These are phyloP conservation scores for Drosophila bipectinata DNA, from an alignment of 1,140 invertebrate species.

Conservation along the genomic window DNA sequence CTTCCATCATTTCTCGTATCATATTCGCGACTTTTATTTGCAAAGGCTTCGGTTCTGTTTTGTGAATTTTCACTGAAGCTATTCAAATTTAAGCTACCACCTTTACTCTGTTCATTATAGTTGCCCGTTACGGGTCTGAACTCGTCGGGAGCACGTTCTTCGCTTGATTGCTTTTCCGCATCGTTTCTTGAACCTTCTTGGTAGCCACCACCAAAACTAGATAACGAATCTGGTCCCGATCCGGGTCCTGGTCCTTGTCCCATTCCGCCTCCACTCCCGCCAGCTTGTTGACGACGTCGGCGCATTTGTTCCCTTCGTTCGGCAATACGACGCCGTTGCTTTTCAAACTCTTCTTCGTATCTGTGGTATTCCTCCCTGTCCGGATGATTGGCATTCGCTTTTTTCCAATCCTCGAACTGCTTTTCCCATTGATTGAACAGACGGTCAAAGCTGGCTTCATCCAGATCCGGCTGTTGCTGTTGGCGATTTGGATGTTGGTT, in stretches of 20 bases:
- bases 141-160: neutral
- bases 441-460: constrained; percentile 91
- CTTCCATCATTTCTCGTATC: neutral
- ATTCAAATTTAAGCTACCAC: neutral
- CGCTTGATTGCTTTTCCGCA: neutral
- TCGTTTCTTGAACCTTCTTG: neutral
- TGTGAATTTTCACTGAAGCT: neutral
- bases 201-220: neutral
- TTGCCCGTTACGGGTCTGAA: neutral
- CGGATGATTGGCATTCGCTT: constrained; percentile 93
- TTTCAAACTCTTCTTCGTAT: constrained; percentile 93
- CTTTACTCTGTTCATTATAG: neutral
- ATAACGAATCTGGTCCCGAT: neutral
- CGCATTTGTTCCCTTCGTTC: constrained; percentile 92
- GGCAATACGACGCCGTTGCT: constrained; percentile 90
- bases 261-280: neutral
- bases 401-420: constrained; percentile 93
- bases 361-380: constrained; percentile 92
- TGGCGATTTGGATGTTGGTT: constrained; percentile 18
- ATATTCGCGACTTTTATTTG: neutral
- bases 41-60: neutral
- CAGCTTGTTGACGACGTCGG: constrained; percentile 84
- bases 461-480: constrained; percentile 79
- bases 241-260: constrained; percentile 1
- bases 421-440: constrained; percentile 94